Percentiles rank a stretch among this genome's conserved stretches.
These are phyloP conservation scores for Tinea semifulvella DNA, from an alignment of 2,888 invertebrate species.

Conservation along the genomic window DNA sequence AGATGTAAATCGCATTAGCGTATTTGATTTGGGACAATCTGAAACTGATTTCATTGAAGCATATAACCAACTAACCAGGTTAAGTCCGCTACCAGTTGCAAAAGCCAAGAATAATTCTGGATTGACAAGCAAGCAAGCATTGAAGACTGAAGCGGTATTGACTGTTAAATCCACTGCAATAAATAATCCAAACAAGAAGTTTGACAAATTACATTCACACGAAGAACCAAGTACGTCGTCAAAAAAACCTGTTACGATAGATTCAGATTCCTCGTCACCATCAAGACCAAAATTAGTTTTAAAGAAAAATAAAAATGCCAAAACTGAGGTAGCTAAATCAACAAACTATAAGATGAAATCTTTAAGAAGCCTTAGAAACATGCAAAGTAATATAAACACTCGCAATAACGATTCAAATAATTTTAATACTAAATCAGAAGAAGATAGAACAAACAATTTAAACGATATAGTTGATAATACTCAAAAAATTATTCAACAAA, in stretches of 20 bases:
- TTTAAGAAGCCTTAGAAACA: neutral
- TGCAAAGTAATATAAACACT: neutral
- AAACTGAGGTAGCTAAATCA: neutral
- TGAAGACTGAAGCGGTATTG: neutral
- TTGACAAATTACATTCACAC: neutral
- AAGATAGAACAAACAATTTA: constrained; percentile 43
- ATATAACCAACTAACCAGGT: constrained; percentile 51
- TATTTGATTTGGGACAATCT: constrained; percentile 43
- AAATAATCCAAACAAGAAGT: neutral
- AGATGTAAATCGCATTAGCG: constrained; percentile 16
- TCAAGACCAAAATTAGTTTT: neutral
- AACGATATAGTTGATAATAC: constrained; percentile 68
- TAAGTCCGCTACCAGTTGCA: constrained; percentile 49
- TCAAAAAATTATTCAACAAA: constrained; percentile 69
- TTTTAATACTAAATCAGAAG: constrained; percentile 12
- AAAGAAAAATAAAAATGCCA: constrained; percentile 12
- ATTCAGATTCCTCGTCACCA: neutral
- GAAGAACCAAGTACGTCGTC: neutral
- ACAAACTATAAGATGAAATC: neutral
- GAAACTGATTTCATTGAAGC: constrained; percentile 61
- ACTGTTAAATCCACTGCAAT: neutral
- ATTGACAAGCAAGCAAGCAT: neutral
- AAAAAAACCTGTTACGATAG: neutral
- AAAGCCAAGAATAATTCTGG: constrained; percentile 9
- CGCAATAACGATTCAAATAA: neutral